Conservation (phyloP, 2,113 vertebrate species). For the Oreochromis niloticus region DNA sequence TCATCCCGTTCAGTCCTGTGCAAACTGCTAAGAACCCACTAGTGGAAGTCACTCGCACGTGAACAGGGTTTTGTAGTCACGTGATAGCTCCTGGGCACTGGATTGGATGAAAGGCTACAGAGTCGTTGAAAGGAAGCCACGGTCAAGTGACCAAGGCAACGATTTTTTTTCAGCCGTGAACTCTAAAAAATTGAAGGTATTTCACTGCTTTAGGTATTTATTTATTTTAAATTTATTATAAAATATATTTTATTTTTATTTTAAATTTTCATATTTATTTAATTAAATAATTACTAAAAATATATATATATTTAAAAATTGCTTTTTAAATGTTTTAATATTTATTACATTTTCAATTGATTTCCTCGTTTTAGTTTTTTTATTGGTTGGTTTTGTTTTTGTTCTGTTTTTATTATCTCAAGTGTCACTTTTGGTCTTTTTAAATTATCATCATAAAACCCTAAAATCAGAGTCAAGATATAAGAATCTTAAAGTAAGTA, state of each 20-base stretch:
- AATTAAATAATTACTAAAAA: not conserved
- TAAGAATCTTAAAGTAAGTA: not conserved
- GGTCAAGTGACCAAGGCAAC: not conserved
- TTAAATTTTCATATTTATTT: not conserved
- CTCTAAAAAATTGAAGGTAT: not conserved
- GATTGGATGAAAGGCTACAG: slow-evolving; percentile 17
- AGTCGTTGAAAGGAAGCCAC: not conserved
- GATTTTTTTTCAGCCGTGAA: not conserved
- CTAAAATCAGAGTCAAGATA: not conserved
- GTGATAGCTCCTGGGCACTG: not conserved
- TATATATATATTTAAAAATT: accelerated
- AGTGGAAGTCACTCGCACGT: not conserved
- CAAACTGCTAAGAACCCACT: not conserved
- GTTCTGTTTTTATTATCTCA: not conserved
- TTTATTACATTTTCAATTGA: not conserved
- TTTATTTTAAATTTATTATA: not conserved
- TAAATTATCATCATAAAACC: not conserved
- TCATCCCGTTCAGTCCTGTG: not conserved
- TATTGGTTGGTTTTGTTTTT: not conserved
- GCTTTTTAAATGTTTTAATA: not conserved
- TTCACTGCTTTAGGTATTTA: not conserved
- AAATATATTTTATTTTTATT: not conserved
- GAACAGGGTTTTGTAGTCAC: not conserved
- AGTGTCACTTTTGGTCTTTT: not conserved
- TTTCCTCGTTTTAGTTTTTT: not conserved